Evolutionary conservation across 1,140 invertebrate species (phyloP).

Genomic region (Monomorium pharaonis): DNA sequence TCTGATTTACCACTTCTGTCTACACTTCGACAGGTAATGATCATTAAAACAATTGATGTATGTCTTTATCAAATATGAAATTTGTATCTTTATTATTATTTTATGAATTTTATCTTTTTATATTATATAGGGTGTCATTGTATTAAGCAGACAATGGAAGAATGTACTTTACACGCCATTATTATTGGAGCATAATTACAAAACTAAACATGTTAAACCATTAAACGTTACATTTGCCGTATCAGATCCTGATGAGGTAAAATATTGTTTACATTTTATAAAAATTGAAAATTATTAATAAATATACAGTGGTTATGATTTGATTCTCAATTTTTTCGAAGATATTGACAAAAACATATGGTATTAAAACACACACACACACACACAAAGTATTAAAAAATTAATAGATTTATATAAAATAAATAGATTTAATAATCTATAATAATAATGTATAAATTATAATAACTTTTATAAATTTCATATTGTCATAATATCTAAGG

Average conservation of each 20-base stretch:
- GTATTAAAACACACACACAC: too few species aligned
- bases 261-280: conserved; percentile 10
- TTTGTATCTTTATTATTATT: conserved; percentile 53
- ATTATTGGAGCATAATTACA: conserved; percentile 95
- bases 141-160: conserved; percentile 98
- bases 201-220: conserved; percentile 92
- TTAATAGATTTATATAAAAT: too few species aligned
- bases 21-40: conserved; percentile 91
- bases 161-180: conserved; percentile 97
- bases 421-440: conserved; percentile 42
- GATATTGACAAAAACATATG: background rate
- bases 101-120: conserved; percentile 29
- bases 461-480: conserved; percentile 40
- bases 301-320: background rate
- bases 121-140: conserved; percentile 91
- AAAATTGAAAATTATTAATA: background rate
- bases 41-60: conserved; percentile 64
- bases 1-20: conserved; percentile 80
- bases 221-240: conserved; percentile 95
- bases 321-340: background rate
- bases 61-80: background rate
- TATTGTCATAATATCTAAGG: conserved; percentile 15
- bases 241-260: conserved; percentile 91
- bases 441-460: too few species aligned
- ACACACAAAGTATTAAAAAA: too few species aligned